phyloP scores from a whole-genome alignment of 1,140 invertebrate genomes.

The Augochlora pura region DNA sequence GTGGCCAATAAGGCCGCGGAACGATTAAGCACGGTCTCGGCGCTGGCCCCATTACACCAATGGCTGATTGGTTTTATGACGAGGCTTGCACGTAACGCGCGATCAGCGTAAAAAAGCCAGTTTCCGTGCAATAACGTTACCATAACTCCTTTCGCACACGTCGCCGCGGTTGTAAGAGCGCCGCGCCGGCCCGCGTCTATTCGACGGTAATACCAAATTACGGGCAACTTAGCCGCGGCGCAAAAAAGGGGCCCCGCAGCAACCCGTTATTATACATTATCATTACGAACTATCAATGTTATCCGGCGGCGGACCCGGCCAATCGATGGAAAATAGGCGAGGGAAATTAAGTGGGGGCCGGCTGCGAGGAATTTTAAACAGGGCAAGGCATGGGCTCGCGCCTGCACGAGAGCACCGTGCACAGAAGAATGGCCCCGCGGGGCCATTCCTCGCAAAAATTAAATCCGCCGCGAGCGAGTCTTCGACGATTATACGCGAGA shows the following conservation, averaged over 20 bases:
- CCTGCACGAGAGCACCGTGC: no score
- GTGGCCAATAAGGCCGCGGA: neutral
- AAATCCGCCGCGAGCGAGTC: neutral
- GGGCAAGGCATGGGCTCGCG: no score
- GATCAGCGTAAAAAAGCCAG: neutral
- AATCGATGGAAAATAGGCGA: conserved; percentile 17
- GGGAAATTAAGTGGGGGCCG: neutral
- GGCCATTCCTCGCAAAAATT: conserved; percentile 24
- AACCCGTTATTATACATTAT: neutral
- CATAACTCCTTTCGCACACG: neutral
- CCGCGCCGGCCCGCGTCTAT: neutral
- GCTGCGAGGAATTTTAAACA: conserved; percentile 20
- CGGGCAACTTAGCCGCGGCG: neutral
- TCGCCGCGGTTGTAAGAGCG: neutral
- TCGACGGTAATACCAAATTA: neutral
- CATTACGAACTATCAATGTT: conserved; percentile 10
- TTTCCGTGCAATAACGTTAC: neutral
- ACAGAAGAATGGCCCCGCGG: neutral
- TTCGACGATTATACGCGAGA: no score
- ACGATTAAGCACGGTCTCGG: neutral
- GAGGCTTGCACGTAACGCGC: neutral
- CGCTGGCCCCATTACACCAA: neutral
- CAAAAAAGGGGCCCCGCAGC: no score
- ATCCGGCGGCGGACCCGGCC: neutral
- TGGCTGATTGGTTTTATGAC: neutral